These are phyloP conservation scores for Zaprionus gabonicus DNA, from an alignment of 1,140 invertebrate species.

Conservation along the genomic window DNA sequence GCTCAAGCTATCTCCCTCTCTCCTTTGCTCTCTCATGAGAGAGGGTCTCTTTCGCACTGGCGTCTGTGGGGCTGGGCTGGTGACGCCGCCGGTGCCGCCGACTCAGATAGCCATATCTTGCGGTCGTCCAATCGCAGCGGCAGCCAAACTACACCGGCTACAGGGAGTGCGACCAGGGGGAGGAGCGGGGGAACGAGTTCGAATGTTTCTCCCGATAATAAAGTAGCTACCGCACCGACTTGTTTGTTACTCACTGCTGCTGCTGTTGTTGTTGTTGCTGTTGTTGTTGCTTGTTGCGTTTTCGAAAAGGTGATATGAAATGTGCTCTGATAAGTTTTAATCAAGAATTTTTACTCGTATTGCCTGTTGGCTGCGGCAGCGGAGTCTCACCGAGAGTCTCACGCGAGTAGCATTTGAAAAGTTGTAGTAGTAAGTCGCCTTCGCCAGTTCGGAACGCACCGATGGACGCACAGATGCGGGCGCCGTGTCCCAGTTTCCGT, in stretches of 20 bases:
- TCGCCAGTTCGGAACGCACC: conserved; percentile 45
- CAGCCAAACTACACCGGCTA: conserved; percentile 66
- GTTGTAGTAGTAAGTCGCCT: conserved; percentile 78
- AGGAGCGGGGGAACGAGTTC: conserved; percentile 63
- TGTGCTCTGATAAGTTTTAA: conserved; percentile 84
- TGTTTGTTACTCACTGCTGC: conserved; percentile 19
- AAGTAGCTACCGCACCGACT: conserved; percentile 56
- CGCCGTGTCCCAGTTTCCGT: conserved; percentile 35
- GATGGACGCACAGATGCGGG: conserved; percentile 40
- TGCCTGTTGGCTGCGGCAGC: conserved; percentile 70
- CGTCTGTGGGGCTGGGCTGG: conserved; percentile 64
- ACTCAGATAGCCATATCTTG: conserved; percentile 77
- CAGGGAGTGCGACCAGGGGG: background rate
- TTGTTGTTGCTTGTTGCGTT: conserved; percentile 64
- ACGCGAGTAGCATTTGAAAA: conserved; percentile 81
- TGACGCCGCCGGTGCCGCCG: conserved; percentile 19
- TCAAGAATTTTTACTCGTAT: conserved; percentile 82
- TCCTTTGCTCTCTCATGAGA: conserved; percentile 17
- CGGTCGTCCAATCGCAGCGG: conserved; percentile 61
- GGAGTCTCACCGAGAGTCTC: conserved; percentile 45
- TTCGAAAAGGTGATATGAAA: conserved; percentile 84
- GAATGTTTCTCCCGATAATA: conserved; percentile 75
- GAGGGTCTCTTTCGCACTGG: conserved; percentile 35
- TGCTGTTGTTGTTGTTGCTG: conserved; percentile 33
- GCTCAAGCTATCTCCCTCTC: conserved; percentile 10